Conservation (phyloP, 2,113 vertebrate genomes). For the Ceyx cyanopectus region DNA sequence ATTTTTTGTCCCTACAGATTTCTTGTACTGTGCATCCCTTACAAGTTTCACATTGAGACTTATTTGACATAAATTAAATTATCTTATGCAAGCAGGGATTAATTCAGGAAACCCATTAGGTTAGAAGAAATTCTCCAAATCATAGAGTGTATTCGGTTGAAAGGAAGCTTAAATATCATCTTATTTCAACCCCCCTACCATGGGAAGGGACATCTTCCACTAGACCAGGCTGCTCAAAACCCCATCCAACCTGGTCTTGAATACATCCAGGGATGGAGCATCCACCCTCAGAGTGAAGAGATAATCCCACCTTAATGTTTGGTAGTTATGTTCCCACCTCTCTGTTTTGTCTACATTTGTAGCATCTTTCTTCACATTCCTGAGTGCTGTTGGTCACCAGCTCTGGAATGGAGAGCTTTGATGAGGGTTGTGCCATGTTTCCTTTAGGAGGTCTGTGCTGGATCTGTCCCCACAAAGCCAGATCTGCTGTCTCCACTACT, state of each 20-base stretch:
- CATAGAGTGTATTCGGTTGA: too few relatives aligned
- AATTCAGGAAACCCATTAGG: not conserved
- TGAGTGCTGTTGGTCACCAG: accelerated
- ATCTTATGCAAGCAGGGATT: not conserved
- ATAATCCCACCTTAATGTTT: accelerated
- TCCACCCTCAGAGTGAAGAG: too few relatives aligned
- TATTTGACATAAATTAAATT: not conserved
- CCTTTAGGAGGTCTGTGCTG: not conserved
- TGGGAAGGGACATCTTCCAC: too few relatives aligned
- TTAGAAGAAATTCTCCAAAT: not conserved
- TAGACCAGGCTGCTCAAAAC: too few relatives aligned
- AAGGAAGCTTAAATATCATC: too few relatives aligned
- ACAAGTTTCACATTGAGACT: not conserved
- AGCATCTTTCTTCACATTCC: not conserved
- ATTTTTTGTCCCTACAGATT: not conserved
- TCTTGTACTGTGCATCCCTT: not conserved
- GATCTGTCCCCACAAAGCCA: not conserved
- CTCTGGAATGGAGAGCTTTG: not conserved
- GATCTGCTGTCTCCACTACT: not conserved
- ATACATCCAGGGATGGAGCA: too few relatives aligned
- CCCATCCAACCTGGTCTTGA: too few relatives aligned
- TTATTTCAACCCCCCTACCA: too few relatives aligned
- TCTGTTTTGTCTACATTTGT: not conserved
- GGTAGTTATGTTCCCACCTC: not conserved
- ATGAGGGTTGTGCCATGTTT: accelerated